Evolutionary conservation across 2,113 vertebrate genomes (phyloP).

Genomic region (Piprites chloris): DNA sequence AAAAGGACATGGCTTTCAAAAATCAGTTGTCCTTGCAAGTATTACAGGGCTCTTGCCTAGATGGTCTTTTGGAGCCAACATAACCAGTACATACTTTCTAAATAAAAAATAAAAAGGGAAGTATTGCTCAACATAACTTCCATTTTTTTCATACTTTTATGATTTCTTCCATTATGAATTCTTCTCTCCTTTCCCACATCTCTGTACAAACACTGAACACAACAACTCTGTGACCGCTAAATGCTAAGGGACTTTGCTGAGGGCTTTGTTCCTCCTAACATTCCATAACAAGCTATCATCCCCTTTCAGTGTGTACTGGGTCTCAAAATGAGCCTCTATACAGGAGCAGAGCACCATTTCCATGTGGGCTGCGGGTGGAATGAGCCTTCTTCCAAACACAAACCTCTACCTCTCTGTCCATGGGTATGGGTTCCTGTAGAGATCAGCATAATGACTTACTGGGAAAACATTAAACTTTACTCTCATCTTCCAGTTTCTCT

Average conservation of each 20-base stretch:
- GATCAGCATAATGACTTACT: rapidly evolving
- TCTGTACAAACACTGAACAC: background rate
- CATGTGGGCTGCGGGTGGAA: background rate
- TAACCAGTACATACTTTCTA: background rate
- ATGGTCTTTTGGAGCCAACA: background rate
- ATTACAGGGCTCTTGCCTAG: background rate
- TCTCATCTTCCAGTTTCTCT: background rate
- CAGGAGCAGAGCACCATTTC: background rate
- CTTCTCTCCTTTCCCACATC: background rate
- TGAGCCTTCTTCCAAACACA: background rate
- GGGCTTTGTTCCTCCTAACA: background rate
- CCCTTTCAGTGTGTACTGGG: background rate
- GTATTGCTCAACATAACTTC: background rate
- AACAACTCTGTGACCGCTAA: background rate
- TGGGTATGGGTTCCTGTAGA: background rate
- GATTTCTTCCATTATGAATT: background rate
- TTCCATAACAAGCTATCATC: background rate
- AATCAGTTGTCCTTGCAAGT: background rate
- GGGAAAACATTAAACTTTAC: background rate
- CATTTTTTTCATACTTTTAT: background rate
- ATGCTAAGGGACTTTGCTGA: background rate
- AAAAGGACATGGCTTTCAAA: background rate
- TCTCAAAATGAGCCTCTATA: background rate
- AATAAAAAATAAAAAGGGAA: background rate
- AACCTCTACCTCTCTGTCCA: background rate